A percentile compares a stretch with the other conserved stretches of the same genome.
These are phyloP conservation scores for Tinea semifulvella DNA, from an alignment of 2,888 invertebrate species.

Conservation along the genomic window DNA sequence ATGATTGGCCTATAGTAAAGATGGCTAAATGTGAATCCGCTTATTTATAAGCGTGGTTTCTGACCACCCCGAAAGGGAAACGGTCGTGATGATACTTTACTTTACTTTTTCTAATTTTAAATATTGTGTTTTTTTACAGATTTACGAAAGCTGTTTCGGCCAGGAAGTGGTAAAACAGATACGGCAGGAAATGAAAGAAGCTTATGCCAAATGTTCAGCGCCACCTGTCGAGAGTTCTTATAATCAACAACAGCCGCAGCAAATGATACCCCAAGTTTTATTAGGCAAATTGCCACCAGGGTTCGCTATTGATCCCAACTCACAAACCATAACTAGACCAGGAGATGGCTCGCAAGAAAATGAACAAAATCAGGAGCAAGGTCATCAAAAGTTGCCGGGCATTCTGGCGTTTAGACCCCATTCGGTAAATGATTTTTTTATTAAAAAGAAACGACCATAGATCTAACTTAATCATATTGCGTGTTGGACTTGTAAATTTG, in stretches of 20 bases:
- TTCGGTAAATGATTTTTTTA: slow-evolving; percentile 37
- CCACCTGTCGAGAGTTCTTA: slow-evolving; percentile 49
- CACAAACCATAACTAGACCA: slow-evolving; percentile 53
- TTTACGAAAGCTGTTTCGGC: slow-evolving; percentile 77
- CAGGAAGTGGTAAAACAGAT: slow-evolving; percentile 73
- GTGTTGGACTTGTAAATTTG: no score
- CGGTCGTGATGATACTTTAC: no score
- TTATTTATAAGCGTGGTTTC: no score
- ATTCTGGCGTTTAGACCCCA: slow-evolving; percentile 65
- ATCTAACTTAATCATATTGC: no score
- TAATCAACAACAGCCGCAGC: slow-evolving; percentile 28
- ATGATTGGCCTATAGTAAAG: no score
- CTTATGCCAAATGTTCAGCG: slow-evolving; percentile 70
- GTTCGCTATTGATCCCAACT: slow-evolving; percentile 50
- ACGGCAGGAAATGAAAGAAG: slow-evolving; percentile 72
- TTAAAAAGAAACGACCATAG: no score
- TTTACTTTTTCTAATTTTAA: not conserved
- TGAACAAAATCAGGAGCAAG: slow-evolving; percentile 36
- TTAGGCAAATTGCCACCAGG: slow-evolving; percentile 52
- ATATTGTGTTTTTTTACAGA: slow-evolving; percentile 44
- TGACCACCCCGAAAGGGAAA: no score
- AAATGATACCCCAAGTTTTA: slow-evolving; percentile 39
- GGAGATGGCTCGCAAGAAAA: slow-evolving; percentile 44
- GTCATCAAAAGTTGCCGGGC: slow-evolving; percentile 55
- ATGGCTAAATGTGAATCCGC: no score